These are phyloP conservation scores for Hypsibius dujardini DNA, from an alignment of 1,140 invertebrate species.

Conservation along the genomic window DNA sequence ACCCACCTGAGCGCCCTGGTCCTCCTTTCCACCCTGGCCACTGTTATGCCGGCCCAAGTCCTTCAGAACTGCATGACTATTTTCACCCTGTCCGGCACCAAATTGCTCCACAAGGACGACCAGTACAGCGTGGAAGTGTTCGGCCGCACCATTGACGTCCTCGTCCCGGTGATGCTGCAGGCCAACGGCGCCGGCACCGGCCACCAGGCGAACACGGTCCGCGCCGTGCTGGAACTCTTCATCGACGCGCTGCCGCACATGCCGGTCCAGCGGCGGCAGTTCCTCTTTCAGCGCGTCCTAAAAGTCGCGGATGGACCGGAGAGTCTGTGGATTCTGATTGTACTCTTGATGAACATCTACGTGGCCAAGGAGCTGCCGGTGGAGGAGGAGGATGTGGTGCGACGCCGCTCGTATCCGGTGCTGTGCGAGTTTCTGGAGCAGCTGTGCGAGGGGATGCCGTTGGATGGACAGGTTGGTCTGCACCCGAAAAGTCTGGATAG, in stretches of 20 bases:
- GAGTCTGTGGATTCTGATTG: not conserved
- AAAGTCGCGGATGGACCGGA: not conserved
- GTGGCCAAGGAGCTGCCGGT: not conserved
- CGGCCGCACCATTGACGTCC: not conserved
- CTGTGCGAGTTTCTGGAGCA: constrained; percentile 14
- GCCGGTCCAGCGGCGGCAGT: not conserved
- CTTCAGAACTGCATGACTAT: constrained; percentile 4
- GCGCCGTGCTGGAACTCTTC: not conserved
- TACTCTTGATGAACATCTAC: not conserved
- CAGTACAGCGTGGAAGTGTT: not conserved
- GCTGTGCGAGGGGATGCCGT: not conserved
- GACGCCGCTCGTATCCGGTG: not conserved
- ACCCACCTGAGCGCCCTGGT: not conserved
- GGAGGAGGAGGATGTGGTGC: not conserved
- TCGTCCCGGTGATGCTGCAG: constrained; percentile 16
- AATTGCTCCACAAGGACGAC: constrained; percentile 5
- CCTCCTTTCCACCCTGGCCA: constrained; percentile 1
- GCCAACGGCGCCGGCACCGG: not conserved
- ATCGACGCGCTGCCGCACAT: constrained; percentile 11
- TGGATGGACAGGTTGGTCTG: too few species aligned
- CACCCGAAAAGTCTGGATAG: too few species aligned
- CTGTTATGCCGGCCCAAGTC: not conserved
- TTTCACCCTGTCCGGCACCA: constrained; percentile 8
- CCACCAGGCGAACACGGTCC: not conserved
- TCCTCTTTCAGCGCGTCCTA: not conserved